These are phyloP conservation scores for Cylloceria caligata DNA, from an alignment of 2,888 invertebrate species.

Conservation along the genomic window DNA sequence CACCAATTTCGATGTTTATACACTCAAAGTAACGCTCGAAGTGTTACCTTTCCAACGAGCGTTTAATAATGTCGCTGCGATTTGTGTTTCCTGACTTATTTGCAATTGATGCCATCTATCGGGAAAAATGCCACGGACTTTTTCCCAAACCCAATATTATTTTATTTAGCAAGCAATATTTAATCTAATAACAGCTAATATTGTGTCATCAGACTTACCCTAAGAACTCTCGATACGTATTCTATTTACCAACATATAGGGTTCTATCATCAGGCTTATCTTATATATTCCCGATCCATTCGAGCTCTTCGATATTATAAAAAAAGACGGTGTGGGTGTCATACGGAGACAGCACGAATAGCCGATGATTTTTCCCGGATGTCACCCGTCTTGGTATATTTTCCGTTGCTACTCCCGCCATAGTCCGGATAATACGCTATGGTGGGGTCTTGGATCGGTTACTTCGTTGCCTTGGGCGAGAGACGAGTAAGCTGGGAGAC, in stretches of 20 bases:
- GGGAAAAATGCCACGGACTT: too few relatives aligned
- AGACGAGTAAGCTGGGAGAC: conserved; percentile 2
- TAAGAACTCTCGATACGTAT: neutral
- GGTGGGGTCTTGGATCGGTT: neutral
- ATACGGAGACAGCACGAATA: too few relatives aligned
- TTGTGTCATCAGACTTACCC: neutral
- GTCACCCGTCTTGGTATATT: conserved; percentile 84
- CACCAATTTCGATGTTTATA: too few relatives aligned
- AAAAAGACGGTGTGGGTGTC: too few relatives aligned
- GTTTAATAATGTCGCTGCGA: too few relatives aligned
- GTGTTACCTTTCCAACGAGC: too few relatives aligned
- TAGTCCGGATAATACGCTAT: conserved; percentile 9
- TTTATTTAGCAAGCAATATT: neutral
- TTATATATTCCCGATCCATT: neutral
- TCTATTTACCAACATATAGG: neutral
- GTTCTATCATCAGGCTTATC: neutral
- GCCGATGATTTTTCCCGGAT: conserved; percentile 76
- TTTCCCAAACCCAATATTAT: too few relatives aligned
- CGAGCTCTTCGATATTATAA: neutral
- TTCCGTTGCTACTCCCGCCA: conserved; percentile 31
- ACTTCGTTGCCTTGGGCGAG: neutral
- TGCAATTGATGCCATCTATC: too few relatives aligned
- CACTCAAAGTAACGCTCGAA: too few relatives aligned
- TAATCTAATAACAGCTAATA: neutral
- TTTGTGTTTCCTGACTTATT: too few relatives aligned